A percentile compares a stretch with the other conserved stretches of the same genome.
Evolutionary conservation across 1,140 invertebrate species (phyloP).

Genomic region (Dendrolimus punctatus): DNA sequence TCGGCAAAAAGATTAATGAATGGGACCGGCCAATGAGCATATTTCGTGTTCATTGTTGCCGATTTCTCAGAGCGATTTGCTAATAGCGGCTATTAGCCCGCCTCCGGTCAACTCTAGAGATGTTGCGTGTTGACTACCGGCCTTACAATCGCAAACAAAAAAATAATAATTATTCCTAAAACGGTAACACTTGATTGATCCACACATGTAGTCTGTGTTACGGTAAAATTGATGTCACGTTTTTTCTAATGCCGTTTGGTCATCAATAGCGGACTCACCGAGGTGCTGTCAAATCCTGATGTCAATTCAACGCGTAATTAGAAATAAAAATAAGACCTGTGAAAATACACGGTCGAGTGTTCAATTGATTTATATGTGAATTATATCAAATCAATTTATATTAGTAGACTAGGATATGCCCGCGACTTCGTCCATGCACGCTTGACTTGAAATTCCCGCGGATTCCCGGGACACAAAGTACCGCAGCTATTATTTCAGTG

Average conservation of each 20-base stretch:
- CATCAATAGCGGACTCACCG: neutral
- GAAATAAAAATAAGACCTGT: too few species aligned
- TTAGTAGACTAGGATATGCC: too few species aligned
- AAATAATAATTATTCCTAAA: conserved; percentile 59
- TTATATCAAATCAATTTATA: too few species aligned
- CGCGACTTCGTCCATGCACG: too few species aligned
- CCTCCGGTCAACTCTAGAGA: conserved; percentile 29
- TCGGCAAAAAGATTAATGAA: conserved; percentile 50
- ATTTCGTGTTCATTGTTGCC: conserved; percentile 56
- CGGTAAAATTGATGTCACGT: conserved; percentile 45
- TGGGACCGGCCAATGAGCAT: conserved; percentile 47
- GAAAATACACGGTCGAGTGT: too few species aligned
- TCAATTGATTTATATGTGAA: too few species aligned
- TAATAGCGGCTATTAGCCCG: conserved; percentile 60
- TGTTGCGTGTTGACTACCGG: conserved; percentile 45
- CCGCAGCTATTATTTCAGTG: too few species aligned
- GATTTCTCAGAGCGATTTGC: conserved; percentile 60
- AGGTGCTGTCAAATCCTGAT: neutral
- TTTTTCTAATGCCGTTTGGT: conserved; percentile 25
- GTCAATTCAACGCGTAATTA: too few species aligned
- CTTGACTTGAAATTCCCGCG: too few species aligned
- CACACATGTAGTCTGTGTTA: conserved; percentile 32
- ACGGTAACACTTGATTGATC: conserved; percentile 56
- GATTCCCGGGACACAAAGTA: too few species aligned
- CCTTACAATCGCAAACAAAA: conserved; percentile 33